These are phyloP conservation scores for Torymus texanus DNA, from an alignment of 2,888 invertebrate species.

Conservation along the genomic window DNA sequence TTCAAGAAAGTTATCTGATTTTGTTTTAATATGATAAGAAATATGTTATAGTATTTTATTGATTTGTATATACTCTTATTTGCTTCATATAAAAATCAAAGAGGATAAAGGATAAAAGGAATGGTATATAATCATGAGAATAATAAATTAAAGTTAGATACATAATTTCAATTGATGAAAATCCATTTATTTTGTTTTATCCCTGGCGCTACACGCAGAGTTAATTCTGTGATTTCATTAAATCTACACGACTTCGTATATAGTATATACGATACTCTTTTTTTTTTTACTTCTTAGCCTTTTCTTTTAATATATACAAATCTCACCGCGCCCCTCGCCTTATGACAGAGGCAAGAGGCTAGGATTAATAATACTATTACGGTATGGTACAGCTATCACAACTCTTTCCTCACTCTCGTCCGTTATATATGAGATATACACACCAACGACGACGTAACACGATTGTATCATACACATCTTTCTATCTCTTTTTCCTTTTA, in stretches of 20 bases:
- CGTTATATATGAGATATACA: neutral
- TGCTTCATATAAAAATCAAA: neutral
- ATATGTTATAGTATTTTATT: too few relatives aligned
- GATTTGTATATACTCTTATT: too few relatives aligned
- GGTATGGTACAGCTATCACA: slow-evolving; percentile 71
- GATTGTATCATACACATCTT: slow-evolving; percentile 30
- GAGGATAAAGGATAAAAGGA: neutral
- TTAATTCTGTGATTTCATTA: slow-evolving; percentile 61
- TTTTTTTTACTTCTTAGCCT: slow-evolving; percentile 8
- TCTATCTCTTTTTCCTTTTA: neutral
- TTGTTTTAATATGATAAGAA: too few relatives aligned
- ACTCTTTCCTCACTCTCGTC: slow-evolving; percentile 45
- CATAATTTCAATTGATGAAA: slow-evolving; percentile 66
- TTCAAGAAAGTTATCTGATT: too few relatives aligned
- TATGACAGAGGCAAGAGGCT: neutral
- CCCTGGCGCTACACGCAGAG: slow-evolving; percentile 55
- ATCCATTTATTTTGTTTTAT: slow-evolving; percentile 69
- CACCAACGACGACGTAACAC: slow-evolving; percentile 32
- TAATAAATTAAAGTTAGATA: neutral
- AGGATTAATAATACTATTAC: slow-evolving; percentile 71
- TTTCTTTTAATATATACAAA: slow-evolving; percentile 63
- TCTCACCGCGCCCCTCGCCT: slow-evolving; percentile 58
- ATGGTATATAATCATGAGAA: neutral
- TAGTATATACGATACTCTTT: slow-evolving; percentile 58
- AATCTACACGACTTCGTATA: slow-evolving; percentile 65